Evolutionary conservation across 2,797 vertebrate genomes (phyloP), one percentile per base, ranked within the genome.

Genomic region (Gorsachius magnificus): DNA sequence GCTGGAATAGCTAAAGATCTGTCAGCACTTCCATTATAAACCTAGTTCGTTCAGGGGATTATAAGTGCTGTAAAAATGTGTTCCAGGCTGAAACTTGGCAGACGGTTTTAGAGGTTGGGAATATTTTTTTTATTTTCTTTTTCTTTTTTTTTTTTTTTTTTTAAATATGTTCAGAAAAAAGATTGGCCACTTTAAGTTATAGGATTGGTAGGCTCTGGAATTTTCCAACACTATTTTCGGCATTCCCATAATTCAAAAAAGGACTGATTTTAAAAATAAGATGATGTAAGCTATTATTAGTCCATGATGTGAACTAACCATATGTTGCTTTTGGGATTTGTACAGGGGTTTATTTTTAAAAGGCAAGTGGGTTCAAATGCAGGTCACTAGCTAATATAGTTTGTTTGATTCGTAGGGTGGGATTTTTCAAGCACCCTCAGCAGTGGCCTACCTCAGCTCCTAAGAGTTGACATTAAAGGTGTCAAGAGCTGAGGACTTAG

Each of bases 11-110:
- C 78, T 98, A 97, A 96, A 97, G 80, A 95, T 97, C 97, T 98
- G 97, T 98, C 98, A 98, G 96, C 97, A 97, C 97, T 96, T 97
- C 95, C 96, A 97, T 97, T 97, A 96, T 97, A 97, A 97, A 96
- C 82, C 83, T 97, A 94, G 95, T 94, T 98, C 98, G 96, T 98
- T 97, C 95, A 97, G 94, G 93, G 97, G 97, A 98, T 98, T 98
- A 96, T 97, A 98, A 98, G 61, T 92, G 58, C 80, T 95, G 94
- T 98, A 98, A 98, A 98, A 98, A 97, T 96, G 50, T 97, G 94
- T 96, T 97, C 96, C 96, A 97, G 96, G 86, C 83, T 95, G 95
- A 96, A 97, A 97, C 83, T 96, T 98, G 97, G 97, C 97, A 97
- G 94, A 76, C 82, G 97, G 92, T 96, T 97, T 97, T 90, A 97